A percentile compares a stretch with the other conserved stretches of the same genome.
Conservation (phyloP, 1,140 invertebrate species). For the Halesus radiatus region DNA sequence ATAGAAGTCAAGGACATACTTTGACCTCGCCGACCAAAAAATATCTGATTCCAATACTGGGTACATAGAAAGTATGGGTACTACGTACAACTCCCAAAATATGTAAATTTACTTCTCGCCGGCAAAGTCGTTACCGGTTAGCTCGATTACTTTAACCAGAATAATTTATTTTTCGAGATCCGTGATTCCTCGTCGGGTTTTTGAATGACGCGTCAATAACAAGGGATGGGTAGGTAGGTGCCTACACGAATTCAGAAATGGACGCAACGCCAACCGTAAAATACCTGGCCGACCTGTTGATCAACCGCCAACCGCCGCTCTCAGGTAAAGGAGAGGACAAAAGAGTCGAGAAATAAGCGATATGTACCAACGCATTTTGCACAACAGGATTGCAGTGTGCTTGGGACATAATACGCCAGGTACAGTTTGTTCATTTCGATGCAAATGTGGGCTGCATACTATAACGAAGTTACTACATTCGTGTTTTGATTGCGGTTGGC, state of each 20-base stretch:
- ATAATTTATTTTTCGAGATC: background rate
- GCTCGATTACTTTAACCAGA: background rate
- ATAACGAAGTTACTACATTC: background rate
- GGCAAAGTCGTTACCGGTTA: background rate
- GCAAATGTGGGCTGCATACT: conserved; percentile 21
- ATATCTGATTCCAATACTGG: background rate
- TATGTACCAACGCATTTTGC: too few relatives aligned
- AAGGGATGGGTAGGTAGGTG: conserved; percentile 5
- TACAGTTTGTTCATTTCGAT: conserved; percentile 20
- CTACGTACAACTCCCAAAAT: too few relatives aligned
- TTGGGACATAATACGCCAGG: background rate
- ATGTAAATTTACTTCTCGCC: too few relatives aligned
- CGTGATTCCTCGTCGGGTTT: background rate
- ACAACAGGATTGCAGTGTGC: background rate
- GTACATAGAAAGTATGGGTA: background rate
- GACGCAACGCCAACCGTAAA: conserved; percentile 8
- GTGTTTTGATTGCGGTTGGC: conserved; percentile 1
- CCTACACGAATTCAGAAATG: conserved; percentile 15
- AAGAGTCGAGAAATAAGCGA: background rate
- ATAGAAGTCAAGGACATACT: background rate
- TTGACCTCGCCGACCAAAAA: background rate
- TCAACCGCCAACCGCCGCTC: background rate
- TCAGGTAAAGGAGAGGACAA: background rate
- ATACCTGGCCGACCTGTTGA: conserved; percentile 26
- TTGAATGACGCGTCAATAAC: background rate